Evolutionary conservation across 2,113 vertebrate species (phyloP).

Genomic region (human (Homo sapiens)): GRCh38 chr9:72971001-72971500

Average conservation of each 20-base stretch:
- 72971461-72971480: not conserved
- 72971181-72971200: not conserved
- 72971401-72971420: not conserved
- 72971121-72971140: not conserved
- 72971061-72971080: not conserved
- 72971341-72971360: not conserved
- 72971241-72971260: not conserved
- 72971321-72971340: not conserved
- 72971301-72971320: slow-evolving; percentile 15
- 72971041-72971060: not conserved
- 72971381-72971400: not conserved
- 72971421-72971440: not conserved
- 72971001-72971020: not conserved
- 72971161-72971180: slow-evolving; percentile 34
- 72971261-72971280: not conserved
- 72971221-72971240: not conserved
- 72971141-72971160: not conserved
- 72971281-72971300: slow-evolving; percentile 8
- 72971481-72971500: not conserved
- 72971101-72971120: not conserved
- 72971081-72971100: not conserved
- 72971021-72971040: not conserved
- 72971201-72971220: slow-evolving; percentile 1
- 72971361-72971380: not conserved
- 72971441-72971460: not conserved